Base-by-base conservation (phyloP, 2,797 vertebrate genomes). In the Poecilia gillii region DNA sequence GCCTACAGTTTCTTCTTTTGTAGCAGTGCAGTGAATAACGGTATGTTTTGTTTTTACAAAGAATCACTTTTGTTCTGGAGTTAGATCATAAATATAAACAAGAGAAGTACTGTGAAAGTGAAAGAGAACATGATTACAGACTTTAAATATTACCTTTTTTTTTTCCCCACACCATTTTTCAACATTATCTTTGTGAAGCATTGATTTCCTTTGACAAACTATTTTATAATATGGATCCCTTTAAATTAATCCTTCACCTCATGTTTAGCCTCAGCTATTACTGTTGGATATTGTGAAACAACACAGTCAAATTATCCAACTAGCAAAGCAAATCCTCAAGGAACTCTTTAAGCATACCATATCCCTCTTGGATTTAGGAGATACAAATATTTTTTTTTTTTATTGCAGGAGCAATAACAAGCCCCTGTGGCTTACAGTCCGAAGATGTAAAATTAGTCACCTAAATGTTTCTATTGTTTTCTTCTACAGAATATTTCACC, bases 241-340 rank as follows among this genome's bases (percentile, higher is more conserved):
- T 82, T 25, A 53, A 53, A 25, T 53, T 3, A 53, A 53, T 25
- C 23, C 7, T 23, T 25, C 51, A 53, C 23, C 20, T 53, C 51
- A 53, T 25, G 51, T 25, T 53, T 25, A 53, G 20, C 51, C 51
- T 53, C 23, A 3, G 51, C 51, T 25, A 9, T 53, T 25, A 3
- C 51, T 53, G 51, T 25, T 53, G 51, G 51, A 91, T 86, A 73
- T 81, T 89, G 81, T 86, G 84, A 90, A 80, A 82, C 64, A 82
- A 80, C 78, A 82, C 83, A 78, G 86, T 89, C 84, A 81, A 84
- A 78, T 92, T 92, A 89, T 85, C 85, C 83, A 85, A 49, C 81
- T 73, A 92, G 84, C 90, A 80, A 89, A 85, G 88, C 86, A 87
- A 90, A 91, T 92, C 85, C 85, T 80, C 79, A 62, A 83, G 79